Conservation (phyloP, 2,888 invertebrate species). For the Drosophila mimica region DNA sequence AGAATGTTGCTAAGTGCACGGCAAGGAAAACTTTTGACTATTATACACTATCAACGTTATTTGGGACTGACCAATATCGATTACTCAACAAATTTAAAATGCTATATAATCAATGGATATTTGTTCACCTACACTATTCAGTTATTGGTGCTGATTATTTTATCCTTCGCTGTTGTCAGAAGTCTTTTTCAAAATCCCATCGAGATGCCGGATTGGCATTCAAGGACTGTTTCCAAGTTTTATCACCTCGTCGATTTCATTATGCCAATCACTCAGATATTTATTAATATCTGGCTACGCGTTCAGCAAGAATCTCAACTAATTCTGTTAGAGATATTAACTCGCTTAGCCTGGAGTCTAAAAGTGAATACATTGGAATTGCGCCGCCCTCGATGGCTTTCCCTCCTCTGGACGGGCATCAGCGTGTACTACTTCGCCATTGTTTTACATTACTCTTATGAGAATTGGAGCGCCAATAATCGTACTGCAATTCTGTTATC, state of each 20-base stretch:
- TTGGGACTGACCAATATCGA: slow-evolving; percentile 28
- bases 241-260: neutral
- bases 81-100: slow-evolving; percentile 1
- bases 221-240: slow-evolving; percentile 2
- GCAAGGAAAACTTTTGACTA: slow-evolving; percentile 4
- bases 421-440: neutral
- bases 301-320: slow-evolving; percentile 26
- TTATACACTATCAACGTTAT: slow-evolving; percentile 35
- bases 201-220: slow-evolving; percentile 1
- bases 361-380: slow-evolving; percentile 30
- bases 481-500: neutral
- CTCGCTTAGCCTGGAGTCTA: slow-evolving; percentile 7
- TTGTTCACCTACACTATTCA: slow-evolving; percentile 14
- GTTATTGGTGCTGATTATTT: neutral
- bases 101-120: slow-evolving; percentile 22
- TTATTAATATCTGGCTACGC: slow-evolving; percentile 25
- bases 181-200: neutral
- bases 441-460: rapidly evolving
- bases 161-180: neutral
- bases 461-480: neutral
- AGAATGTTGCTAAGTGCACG: slow-evolving; percentile 2
- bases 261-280: slow-evolving; percentile 13
- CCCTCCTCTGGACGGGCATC: slow-evolving; percentile 22
- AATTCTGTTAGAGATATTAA: slow-evolving; percentile 11
- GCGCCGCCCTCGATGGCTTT: slow-evolving; percentile 19